Percentiles rank a stretch among this genome's conserved stretches.
phyloP scores from a whole-genome alignment of 2,888 invertebrate species.

The Subacronicta megacephala region DNA sequence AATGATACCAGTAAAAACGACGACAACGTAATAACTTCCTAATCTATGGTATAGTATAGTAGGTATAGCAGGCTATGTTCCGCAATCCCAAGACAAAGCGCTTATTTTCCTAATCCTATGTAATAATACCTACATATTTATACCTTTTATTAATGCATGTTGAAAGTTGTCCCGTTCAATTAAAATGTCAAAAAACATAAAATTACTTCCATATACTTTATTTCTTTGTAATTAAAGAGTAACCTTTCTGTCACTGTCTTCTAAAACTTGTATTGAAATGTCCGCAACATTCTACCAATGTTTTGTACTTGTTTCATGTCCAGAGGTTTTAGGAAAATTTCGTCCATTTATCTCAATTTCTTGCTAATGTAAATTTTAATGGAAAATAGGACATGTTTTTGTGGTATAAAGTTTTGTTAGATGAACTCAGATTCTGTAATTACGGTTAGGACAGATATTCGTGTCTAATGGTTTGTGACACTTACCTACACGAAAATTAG shows the following conservation, averaged over 20 bases:
- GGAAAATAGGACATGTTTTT: background rate
- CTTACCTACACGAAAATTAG: too few relatives aligned
- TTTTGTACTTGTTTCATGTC: constrained; percentile 12
- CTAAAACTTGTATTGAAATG: constrained; percentile 62
- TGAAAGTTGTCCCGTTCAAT: constrained; percentile 26
- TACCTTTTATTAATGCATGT: too few relatives aligned
- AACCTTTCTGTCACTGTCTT: constrained; percentile 50
- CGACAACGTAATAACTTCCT: too few relatives aligned
- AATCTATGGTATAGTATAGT: too few relatives aligned
- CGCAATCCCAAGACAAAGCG: too few relatives aligned
- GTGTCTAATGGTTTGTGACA: too few relatives aligned
- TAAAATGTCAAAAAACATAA: constrained; percentile 36
- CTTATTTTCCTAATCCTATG: too few relatives aligned
- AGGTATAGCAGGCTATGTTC: too few relatives aligned
- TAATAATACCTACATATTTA: too few relatives aligned
- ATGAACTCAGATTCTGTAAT: background rate
- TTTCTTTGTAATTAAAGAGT: constrained; percentile 43
- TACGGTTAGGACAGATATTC: background rate
- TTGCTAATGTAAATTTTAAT: background rate
- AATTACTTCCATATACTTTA: constrained; percentile 39
- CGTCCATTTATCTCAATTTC: constrained; percentile 4
- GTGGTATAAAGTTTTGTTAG: background rate
- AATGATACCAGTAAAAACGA: too few relatives aligned
- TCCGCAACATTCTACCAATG: constrained; percentile 55
- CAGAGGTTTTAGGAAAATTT: constrained; percentile 12